Evolutionary conservation across 1,140 invertebrate species (phyloP).

Genomic region (Drosophila ohnishii): DNA sequence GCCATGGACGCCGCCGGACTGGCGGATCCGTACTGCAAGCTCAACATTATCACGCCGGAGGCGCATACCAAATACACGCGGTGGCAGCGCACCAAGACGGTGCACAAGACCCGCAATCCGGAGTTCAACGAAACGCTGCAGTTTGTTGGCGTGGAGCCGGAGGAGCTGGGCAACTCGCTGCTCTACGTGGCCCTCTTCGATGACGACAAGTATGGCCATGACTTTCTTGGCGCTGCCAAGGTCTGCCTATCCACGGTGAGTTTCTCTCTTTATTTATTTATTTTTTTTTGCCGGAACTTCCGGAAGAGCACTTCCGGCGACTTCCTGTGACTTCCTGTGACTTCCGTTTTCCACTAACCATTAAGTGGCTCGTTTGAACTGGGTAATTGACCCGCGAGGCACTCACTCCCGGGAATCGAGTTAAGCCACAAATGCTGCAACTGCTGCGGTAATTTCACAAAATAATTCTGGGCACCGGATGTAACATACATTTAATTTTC

Average conservation of each 20-base stretch:
- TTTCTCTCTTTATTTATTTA: not conserved
- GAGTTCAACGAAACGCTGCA: slow-evolving; percentile 96
- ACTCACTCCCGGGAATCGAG: not conserved
- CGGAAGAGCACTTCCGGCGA: not conserved
- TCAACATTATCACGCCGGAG: slow-evolving; percentile 88
- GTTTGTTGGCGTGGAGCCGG: slow-evolving; percentile 90
- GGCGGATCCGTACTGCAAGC: slow-evolving; percentile 95
- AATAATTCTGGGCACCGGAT: not conserved
- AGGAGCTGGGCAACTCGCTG: slow-evolving; percentile 88
- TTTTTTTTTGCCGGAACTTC: not conserved
- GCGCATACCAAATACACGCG: slow-evolving; percentile 75
- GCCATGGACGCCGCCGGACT: slow-evolving; percentile 95
- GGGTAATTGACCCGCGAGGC: slow-evolving; percentile 4
- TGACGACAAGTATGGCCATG: slow-evolving; percentile 93
- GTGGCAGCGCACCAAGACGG: slow-evolving; percentile 89
- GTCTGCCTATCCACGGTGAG: slow-evolving; percentile 84
- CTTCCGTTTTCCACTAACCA: slow-evolving; percentile 4
- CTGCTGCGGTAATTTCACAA: not conserved
- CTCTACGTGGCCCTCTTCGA: slow-evolving; percentile 90
- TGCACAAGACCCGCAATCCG: slow-evolving; percentile 95
- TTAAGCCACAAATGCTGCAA: slow-evolving; percentile 3
- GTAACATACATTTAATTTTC: not conserved
- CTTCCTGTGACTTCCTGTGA: not conserved
- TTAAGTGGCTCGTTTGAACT: slow-evolving; percentile 9
- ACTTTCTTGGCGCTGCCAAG: slow-evolving; percentile 92